phyloP scores from a whole-genome alignment of 2,888 invertebrate species.

The Nomada fabriciana region DNA sequence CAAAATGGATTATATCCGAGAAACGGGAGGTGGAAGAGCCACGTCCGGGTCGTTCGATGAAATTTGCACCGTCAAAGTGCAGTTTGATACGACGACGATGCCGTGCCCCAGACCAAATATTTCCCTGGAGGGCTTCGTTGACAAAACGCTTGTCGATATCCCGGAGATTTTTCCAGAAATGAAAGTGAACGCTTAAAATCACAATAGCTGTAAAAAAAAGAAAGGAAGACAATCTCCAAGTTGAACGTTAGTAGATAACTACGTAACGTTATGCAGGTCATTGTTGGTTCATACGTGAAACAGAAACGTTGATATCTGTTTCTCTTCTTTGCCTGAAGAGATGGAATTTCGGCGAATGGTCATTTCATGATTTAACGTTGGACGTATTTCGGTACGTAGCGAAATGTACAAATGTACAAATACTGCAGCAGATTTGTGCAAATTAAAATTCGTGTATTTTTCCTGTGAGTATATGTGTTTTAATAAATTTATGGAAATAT shows the following conservation, averaged over 20 bases:
- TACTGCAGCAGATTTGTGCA: too few species aligned
- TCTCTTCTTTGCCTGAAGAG: too few species aligned
- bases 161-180: not conserved
- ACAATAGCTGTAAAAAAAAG: not conserved
- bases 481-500: not conserved
- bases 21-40: conserved; percentile 21
- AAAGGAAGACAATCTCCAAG: too few species aligned
- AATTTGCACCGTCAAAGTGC: conserved; percentile 47
- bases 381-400: too few species aligned
- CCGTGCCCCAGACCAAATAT: conserved; percentile 19
- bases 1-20: conserved; percentile 61
- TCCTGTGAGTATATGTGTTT: not conserved
- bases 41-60: conserved; percentile 36
- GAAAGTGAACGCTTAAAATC: too few species aligned
- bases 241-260: too few species aligned
- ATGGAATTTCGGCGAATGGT: too few species aligned
- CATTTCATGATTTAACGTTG: too few species aligned
- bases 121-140: conserved; percentile 4
- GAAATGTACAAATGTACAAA: too few species aligned
- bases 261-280: too few species aligned
- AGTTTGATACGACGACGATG: conserved; percentile 9
- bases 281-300: too few species aligned
- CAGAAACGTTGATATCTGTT: too few species aligned
- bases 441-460: not conserved
- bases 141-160: not conserved